Evolutionary conservation across 2,888 invertebrate genomes (phyloP), one percentile per base, ranked within the genome.

Genomic region (Cephus spinipes): DNA sequence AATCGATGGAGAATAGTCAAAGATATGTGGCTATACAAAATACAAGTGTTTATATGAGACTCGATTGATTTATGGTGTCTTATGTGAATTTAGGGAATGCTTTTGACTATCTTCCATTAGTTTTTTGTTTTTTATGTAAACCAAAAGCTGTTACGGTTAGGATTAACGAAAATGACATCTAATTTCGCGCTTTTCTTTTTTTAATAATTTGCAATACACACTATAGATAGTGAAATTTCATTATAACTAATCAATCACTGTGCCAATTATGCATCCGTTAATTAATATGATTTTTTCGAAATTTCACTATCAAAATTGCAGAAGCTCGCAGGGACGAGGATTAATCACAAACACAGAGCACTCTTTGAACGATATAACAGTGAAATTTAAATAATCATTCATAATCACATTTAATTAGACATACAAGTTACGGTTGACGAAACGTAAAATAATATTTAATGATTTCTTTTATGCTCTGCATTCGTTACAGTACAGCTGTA

Each of bases 101-200:
- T 75, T 75, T 75, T 75, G 30, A n/a, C n/a, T 75, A 31, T 34
- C 73, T 73, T 71, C 34, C 32, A 69, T 12, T 76, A 33, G 30
- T 79, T 78, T 32, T 55, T 76, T 69, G 34, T 76, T 32, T 68
- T 68, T 77, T 68, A 30, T 34, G 33, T 73, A 74, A 55, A 35
- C 35, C 55, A 55, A 55, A 55, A 55, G 55, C 55, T 23, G 23
- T 55, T 23, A 55, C 55, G 23, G 23, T 55, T 55, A 55, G 23
- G 55, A 55, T 55, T 23, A 55, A 55, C 55, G 9, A 9, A 55
- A 55, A 2, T 23, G 23, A 55, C 55, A 55, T 15, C 23, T 23
- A 55, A 23, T 23, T 23, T 55, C 23, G 55, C 55, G 55, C 9
- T 0, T 40, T 15, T 36, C 4, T 40, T 23, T 55, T 23, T 15